Evolutionary conservation across 2,888 invertebrate species (phyloP).

Genomic region (Atherix ibis): DNA sequence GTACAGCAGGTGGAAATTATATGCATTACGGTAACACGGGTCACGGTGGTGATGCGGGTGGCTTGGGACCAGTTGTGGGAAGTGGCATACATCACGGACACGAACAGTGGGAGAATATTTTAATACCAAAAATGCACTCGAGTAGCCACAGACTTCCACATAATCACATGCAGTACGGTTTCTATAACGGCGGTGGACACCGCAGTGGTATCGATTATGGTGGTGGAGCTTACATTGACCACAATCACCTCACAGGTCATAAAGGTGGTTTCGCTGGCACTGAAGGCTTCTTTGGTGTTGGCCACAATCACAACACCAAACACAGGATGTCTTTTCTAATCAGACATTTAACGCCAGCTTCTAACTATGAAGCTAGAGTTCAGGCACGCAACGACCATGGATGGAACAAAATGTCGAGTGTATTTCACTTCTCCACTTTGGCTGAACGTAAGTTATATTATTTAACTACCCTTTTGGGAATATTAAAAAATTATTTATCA

Average conservation of each 20-base stretch:
- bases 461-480: too few species aligned
- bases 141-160: conserved; percentile 6
- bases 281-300: too few species aligned
- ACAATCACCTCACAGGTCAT: conserved; percentile 4
- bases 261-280: conserved; percentile 3
- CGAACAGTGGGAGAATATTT: conserved; percentile 15
- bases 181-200: conserved; percentile 2
- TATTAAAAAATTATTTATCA: too few species aligned
- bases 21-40: background rate
- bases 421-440: conserved; percentile 38
- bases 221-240: background rate
- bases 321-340: conserved; percentile 39
- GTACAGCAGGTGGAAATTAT: conserved; percentile 3
- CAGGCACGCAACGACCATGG: conserved; percentile 41
- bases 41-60: conserved; percentile 2
- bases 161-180: conserved; percentile 1
- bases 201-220: background rate
- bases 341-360: conserved; percentile 35
- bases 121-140: conserved; percentile 13
- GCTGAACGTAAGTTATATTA: conserved; percentile 38
- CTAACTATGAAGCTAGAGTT: conserved; percentile 40
- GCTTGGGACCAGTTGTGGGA: conserved; percentile 1
- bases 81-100: conserved; percentile 8
- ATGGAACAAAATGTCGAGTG: conserved; percentile 38
- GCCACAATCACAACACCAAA: conserved; percentile 18